Percentiles rank a stretch among this genome's conserved stretches.
phyloP scores from a whole-genome alignment of 2,113 vertebrate genomes.

The Dromiciops gliroides region DNA sequence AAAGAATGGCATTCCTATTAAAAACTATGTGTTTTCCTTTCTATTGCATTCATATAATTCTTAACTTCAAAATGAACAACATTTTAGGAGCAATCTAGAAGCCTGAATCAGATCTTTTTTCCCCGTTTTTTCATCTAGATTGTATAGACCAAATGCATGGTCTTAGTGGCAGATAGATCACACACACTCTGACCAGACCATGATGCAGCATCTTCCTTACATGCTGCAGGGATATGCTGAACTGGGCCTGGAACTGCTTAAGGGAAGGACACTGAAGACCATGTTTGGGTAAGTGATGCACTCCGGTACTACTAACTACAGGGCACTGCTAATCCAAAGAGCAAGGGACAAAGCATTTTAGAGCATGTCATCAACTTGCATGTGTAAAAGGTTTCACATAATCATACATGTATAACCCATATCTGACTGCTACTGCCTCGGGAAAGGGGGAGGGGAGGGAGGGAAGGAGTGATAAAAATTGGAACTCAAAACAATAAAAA shows the following conservation, averaged over 20 bases:
- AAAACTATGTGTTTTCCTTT: neutral
- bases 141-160: neutral
- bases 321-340: too few species aligned
- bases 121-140: neutral
- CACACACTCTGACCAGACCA: neutral
- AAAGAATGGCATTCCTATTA: neutral
- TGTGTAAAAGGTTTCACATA: neutral
- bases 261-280: too few species aligned
- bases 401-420: too few species aligned
- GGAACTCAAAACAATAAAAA: too few species aligned
- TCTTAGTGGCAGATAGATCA: neutral
- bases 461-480: too few species aligned
- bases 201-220: neutral
- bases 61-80: neutral
- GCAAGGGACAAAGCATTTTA: too few species aligned
- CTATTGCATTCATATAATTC: neutral
- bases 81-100: neutral
- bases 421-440: too few species aligned
- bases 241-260: neutral
- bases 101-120: neutral
- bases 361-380: too few species aligned
- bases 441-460: too few species aligned
- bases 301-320: fast-evolving
- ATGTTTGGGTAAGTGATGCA: too few species aligned
- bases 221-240: neutral